These are phyloP conservation scores for Yoshiicerus persimilis DNA, from an alignment of 1,140 invertebrate species.

Conservation along the genomic window DNA sequence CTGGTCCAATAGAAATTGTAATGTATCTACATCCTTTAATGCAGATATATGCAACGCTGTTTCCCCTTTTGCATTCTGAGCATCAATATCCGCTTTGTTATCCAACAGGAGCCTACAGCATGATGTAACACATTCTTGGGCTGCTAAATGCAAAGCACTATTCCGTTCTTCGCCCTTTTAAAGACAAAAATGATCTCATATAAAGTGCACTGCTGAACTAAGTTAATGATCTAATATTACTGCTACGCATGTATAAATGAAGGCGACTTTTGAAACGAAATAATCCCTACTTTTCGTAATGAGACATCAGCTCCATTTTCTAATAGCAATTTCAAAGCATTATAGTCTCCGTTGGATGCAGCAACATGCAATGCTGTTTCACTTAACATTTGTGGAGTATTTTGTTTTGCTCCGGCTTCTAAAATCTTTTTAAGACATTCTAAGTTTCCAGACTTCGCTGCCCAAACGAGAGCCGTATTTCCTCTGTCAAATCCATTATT, in stretches of 20 bases:
- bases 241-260: too few relatives aligned
- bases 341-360: conserved; percentile 26
- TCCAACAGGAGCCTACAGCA: conserved; percentile 52
- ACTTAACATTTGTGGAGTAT: conserved; percentile 35
- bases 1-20: not conserved
- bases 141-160: conserved; percentile 37
- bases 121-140: not conserved
- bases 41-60: conserved; percentile 28
- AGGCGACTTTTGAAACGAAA: too few relatives aligned
- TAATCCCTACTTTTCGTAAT: too few relatives aligned
- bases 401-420: conserved; percentile 35
- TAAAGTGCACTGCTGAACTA: not conserved
- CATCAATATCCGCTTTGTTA: conserved; percentile 66
- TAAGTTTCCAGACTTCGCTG: conserved; percentile 28
- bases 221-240: not conserved
- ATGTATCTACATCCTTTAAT: not conserved
- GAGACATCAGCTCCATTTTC: conserved; percentile 37
- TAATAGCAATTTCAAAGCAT: conserved; percentile 46
- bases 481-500: not conserved
- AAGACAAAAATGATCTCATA: not conserved
- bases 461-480: conserved; percentile 33
- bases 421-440: conserved; percentile 44
- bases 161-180: not conserved
- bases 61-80: not conserved
- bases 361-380: conserved; percentile 49